Percentiles rank a stretch among this genome's conserved stretches.
Evolutionary conservation across 2,888 invertebrate species (phyloP).

Genomic region (Pammene aurita): DNA sequence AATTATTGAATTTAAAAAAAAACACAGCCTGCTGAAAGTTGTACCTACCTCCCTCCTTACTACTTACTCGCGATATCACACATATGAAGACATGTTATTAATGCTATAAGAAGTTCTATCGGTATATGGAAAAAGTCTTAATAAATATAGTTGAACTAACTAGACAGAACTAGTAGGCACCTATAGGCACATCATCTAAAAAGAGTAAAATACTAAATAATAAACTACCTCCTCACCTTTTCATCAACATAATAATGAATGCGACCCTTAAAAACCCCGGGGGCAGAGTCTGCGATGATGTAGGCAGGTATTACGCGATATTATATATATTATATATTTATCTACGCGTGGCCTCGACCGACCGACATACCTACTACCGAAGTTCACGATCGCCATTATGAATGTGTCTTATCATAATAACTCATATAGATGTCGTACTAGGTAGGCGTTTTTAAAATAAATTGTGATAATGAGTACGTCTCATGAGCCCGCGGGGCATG

Average conservation of each 20-base stretch:
- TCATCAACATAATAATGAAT: constrained; percentile 1
- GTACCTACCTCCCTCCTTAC: too few relatives aligned
- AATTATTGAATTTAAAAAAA: too few relatives aligned
- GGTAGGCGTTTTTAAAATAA: background rate
- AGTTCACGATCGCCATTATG: constrained; percentile 76
- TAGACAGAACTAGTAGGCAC: too few relatives aligned
- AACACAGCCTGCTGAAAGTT: too few relatives aligned
- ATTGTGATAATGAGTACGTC: background rate
- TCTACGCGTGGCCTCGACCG: constrained; percentile 72
- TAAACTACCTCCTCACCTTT: background rate
- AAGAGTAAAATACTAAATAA: background rate
- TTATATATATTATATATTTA: too few relatives aligned
- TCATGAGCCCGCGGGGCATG: background rate
- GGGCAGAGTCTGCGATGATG: constrained; percentile 63
- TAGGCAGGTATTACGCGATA: constrained; percentile 43
- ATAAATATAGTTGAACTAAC: too few relatives aligned
- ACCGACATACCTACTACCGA: constrained; percentile 71
- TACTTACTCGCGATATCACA: too few relatives aligned
- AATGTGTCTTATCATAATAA: constrained; percentile 42
- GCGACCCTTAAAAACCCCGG: constrained; percentile 34
- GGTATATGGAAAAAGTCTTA: too few relatives aligned
- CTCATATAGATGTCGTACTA: constrained; percentile 21
- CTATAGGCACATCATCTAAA: too few relatives aligned
- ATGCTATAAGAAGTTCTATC: too few relatives aligned
- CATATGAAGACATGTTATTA: too few relatives aligned